A percentile compares a stretch with the other conserved stretches of the same genome.
Conservation (phyloP, 2,888 invertebrate species). For the Drosophila infuscata region DNA sequence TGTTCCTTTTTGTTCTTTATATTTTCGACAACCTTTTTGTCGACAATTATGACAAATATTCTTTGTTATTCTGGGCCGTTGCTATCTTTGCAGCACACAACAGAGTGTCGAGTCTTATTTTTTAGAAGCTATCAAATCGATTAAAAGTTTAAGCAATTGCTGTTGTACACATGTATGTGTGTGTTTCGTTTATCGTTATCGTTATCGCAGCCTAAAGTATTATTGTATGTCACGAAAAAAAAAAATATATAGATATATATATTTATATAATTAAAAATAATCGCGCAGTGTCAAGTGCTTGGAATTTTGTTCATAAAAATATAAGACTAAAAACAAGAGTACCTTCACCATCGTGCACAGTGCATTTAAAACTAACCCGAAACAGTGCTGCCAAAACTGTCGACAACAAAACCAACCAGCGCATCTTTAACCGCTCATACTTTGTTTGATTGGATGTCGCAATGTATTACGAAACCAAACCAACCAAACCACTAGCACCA, state of each 20-base stretch:
- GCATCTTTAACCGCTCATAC: conserved; percentile 59
- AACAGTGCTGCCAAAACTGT: conserved; percentile 55
- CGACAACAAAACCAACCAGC: conserved; percentile 30
- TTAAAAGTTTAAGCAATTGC: conserved; percentile 17
- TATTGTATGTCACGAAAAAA: not conserved
- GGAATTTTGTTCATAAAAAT: conserved; percentile 16
- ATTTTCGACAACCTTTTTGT: conserved; percentile 11
- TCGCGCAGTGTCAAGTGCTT: conserved; percentile 52
- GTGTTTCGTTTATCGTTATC: conserved; percentile 52
- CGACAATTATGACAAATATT: conserved; percentile 12
- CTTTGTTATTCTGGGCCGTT: conserved; percentile 81
- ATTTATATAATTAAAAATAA: conserved; percentile 3
- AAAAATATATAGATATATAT: not conserved
- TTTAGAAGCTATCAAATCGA: conserved; percentile 37
- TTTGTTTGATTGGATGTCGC: conserved; percentile 56
- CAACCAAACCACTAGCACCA: conserved; percentile 44
- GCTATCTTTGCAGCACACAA: conserved; percentile 44
- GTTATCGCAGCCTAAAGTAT: conserved; percentile 17
- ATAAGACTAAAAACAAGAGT: conserved; percentile 1
- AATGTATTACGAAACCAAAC: conserved; percentile 19
- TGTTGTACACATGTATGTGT: conserved; percentile 29
- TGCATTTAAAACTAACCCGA: conserved; percentile 57
- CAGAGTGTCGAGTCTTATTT: conserved; percentile 12
- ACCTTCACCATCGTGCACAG: conserved; percentile 41
- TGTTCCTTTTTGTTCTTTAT: conserved; percentile 28